Base-by-base conservation (phyloP, 2,888 invertebrate genomes). In the Didymodactylos carnosus region DNA sequence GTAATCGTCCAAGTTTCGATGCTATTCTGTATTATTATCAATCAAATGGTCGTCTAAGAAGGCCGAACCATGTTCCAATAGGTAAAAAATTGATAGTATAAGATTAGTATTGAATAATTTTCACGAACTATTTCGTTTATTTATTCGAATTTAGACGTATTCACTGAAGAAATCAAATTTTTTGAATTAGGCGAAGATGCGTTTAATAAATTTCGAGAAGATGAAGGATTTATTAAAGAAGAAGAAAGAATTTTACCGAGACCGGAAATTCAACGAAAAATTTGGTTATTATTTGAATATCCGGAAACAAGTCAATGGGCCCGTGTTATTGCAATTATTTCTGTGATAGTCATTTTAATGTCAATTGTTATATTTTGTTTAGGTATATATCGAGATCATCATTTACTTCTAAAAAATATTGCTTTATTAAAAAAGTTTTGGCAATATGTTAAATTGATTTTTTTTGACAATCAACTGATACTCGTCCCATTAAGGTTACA, bases 1-100 rank as follows among this genome's bases (percentile, higher is more conserved):
- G 97, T 83, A 95, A 95, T 88, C 89, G 97, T 85, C 94, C 94
- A 83, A 93, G 93, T 84, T 97, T 97, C 88, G 97, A 97, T 88
- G 95, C 95, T 85, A 97, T 97, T 87, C 89, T 97, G 82, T 95
- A 95, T 85, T 97, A 94, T 87, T 97, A 97, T 87, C 95, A 97
- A 86, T 93, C 82, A 81, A 83, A 95, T 80, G 95, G 95, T 80
- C 89, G 95, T 82, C 88, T 97, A 81, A 88, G 95, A 82, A 89
- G 95, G 84, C 97, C 97, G 81, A 94, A 94, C 84, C 97, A 95
- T 87, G 95, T 97, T 83, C 97, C 97, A 80, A 77, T 83, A 77
- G 62, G 62, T 62, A 49, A 49, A 4, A 49, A 49, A n/a, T 23
- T 7, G 19, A 10, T 1, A 49, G 25, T n/a, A n/a, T n/a, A n/a